Conservation (phyloP, 2,888 invertebrate species). For the Mactromeris polynyma region DNA sequence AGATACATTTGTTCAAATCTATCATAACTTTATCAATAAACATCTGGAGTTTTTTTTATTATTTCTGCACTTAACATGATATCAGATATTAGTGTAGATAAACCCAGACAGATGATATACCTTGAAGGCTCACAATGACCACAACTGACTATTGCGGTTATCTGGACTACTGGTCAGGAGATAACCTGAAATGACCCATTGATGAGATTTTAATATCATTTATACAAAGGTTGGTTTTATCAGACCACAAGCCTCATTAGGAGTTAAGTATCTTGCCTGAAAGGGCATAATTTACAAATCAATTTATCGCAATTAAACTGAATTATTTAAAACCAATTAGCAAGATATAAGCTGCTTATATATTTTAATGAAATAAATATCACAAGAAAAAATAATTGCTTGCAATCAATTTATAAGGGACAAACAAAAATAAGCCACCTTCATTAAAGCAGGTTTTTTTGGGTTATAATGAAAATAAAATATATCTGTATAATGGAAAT, state of each 20-base stretch:
- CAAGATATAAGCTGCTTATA: neutral
- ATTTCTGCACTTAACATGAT: neutral
- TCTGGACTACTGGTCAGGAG: neutral
- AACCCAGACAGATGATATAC: neutral
- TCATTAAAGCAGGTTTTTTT: too few species aligned
- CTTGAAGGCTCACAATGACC: neutral
- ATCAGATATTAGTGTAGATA: neutral
- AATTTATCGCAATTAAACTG: neutral
- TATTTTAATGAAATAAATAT: neutral
- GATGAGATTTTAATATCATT: neutral
- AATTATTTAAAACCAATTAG: slow-evolving; percentile 1
- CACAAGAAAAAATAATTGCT: neutral
- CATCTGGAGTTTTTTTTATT: slow-evolving; percentile 3
- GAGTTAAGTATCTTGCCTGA: neutral
- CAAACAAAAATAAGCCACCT: too few species aligned
- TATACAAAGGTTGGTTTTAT: neutral
- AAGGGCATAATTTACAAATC: neutral
- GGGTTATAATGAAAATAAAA: too few species aligned
- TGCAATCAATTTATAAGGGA: too few species aligned
- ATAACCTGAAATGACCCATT: slow-evolving; percentile 3
- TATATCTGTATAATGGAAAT: too few species aligned
- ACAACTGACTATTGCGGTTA: neutral
- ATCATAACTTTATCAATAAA: slow-evolving; percentile 1
- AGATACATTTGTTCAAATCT: neutral
- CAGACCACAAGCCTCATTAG: neutral